Conservation (phyloP, 2,797 vertebrate genomes). For the Ctenochaetus hawaiiensis region DNA sequence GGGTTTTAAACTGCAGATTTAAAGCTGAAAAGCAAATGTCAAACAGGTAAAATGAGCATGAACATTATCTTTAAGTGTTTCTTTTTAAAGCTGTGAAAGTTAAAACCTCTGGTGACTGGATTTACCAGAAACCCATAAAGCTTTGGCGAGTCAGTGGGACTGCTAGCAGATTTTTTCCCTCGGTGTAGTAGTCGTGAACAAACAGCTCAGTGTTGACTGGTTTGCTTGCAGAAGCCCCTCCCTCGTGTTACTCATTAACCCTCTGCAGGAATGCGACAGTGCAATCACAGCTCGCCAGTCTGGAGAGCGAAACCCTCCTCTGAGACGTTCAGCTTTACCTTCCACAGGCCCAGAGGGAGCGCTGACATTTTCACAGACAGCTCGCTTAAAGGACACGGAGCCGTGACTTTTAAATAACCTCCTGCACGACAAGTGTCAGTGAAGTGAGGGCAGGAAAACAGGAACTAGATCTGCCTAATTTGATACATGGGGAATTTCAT, state of each 20-base stretch:
- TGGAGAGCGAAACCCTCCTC: constrained; percentile 36
- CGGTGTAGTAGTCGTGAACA: neutral
- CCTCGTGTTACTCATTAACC: constrained; percentile 70
- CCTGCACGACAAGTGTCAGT: neutral
- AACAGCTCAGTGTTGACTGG: constrained; percentile 20
- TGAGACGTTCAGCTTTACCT: constrained; percentile 39
- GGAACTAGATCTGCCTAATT: neutral
- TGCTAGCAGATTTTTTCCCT: constrained; percentile 10
- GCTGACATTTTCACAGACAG: constrained; percentile 17
- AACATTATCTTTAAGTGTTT: neutral
- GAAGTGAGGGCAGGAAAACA: neutral
- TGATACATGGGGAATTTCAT: neutral
- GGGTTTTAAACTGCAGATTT: neutral
- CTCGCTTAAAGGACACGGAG: constrained; percentile 7
- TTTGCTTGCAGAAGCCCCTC: constrained; percentile 33
- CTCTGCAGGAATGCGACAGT: constrained; percentile 50
- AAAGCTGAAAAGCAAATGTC: neutral
- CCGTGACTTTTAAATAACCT: neutral
- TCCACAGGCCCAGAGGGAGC: constrained; percentile 21
- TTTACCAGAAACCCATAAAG: constrained; percentile 16
- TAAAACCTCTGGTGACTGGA: neutral
- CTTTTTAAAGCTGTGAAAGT: neutral
- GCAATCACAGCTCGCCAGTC: constrained; percentile 19
- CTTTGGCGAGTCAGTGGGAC: neutral
- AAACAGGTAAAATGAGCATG: neutral